Percentiles rank a stretch among this genome's conserved stretches.
Evolutionary conservation across 2,888 invertebrate species (phyloP).

Genomic region (Mesochorus sp.): DNA sequence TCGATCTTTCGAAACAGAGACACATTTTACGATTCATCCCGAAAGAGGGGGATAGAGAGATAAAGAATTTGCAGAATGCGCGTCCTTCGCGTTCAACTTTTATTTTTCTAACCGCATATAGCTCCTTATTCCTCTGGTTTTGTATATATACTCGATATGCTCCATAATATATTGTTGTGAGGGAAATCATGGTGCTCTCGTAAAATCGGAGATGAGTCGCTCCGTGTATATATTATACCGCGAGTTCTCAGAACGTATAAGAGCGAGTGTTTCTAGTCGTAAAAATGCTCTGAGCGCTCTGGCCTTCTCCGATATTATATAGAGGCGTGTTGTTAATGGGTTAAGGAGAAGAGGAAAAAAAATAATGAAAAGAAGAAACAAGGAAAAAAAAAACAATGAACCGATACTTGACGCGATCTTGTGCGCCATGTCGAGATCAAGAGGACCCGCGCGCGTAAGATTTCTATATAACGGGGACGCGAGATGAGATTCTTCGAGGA

Average conservation of each 20-base stretch:
- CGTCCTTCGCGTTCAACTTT: conserved; percentile 44
- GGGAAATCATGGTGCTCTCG: conserved; percentile 43
- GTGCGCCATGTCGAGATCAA: conserved; percentile 23
- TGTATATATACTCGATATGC: conserved; percentile 31
- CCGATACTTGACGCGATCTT: conserved; percentile 27
- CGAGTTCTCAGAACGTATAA: conserved; percentile 20
- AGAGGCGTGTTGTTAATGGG: conserved; percentile 39
- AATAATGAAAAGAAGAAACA: conserved; percentile 1
- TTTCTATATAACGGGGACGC: conserved; percentile 38
- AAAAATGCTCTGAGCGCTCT: conserved; percentile 45
- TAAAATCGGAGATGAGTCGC: conserved; percentile 62
- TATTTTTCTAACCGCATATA: conserved; percentile 9
- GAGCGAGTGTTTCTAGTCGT: conserved; percentile 55
- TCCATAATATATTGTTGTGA: conserved; percentile 12
- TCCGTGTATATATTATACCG: conserved; percentile 42
- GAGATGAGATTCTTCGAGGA: conserved; percentile 2
- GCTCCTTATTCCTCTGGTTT: too few species aligned
- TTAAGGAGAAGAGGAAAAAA: conserved; percentile 1
- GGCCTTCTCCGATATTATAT: conserved; percentile 44
- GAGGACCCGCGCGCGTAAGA: conserved; percentile 24
- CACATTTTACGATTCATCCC: conserved; percentile 44
- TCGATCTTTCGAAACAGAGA: background rate
- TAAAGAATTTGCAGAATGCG: conserved; percentile 17
- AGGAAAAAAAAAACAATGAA: conserved; percentile 4
- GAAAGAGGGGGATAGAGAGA: background rate